Base-by-base conservation (phyloP, 2,888 invertebrate species). In the Salpingus planirostris region DNA sequence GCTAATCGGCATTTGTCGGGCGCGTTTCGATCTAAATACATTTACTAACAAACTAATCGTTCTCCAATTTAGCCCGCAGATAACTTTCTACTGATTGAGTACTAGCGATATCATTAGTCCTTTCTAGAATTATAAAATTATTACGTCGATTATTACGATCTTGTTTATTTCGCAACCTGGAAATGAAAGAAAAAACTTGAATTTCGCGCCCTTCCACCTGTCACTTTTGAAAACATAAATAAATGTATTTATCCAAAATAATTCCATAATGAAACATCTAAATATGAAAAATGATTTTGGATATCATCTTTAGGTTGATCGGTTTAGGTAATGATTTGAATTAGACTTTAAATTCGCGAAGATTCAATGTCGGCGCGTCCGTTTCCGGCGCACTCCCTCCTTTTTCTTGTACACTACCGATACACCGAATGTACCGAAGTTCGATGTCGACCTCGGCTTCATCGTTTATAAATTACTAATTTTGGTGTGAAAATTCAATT, bases 401-500 rank as follows among this genome's bases (percentile, higher is more conserved):
- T n/a, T n/a, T n/a, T n/a, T n/a, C n/a, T n/a, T n/a, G n/a, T 24
- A 28, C 15, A n/a, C 27, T 21, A 26, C 34, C 29, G n/a, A n/a
- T 26, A 22, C 31, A 38, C 23, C 34, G 31, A 31, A 35, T 31
- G 31, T 38, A 23, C 38, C 35, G 38, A 35, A 38, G 30, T 36
- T 39, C 32, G 39, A 39, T 39, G 39, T 39, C 39, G 39, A 35
- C 36, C 32, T 39, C 39, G 35, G 39, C 35, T 35, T 36, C 32
- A 35, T 32, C 29, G 31, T 39, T 33, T 36, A 35, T 35, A 21
- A 31, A 35, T 32, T 36, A 32, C 13, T 37, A 32, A 24, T 29
- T 23, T 21, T 32, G n/a, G n/a, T n/a, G 24, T 27, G 29, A 24
- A 12, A 14, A 8, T 18, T 32, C 13, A 11, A 23, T n/a, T 18